phyloP scores from a whole-genome alignment of 2,888 invertebrate genomes.

The Dendrolimus houi region DNA sequence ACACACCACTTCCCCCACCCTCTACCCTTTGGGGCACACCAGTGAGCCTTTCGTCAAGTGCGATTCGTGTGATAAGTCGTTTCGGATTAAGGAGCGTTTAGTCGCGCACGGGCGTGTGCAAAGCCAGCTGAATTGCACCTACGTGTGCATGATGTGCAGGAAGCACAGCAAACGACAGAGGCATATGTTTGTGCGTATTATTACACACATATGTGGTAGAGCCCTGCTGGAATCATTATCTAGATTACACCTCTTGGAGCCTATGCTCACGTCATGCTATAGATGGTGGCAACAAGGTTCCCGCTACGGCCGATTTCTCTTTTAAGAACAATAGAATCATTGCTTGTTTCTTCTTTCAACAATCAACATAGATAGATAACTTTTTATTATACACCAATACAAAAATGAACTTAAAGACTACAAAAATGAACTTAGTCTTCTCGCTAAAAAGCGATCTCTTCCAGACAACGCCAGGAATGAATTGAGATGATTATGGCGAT shows the following conservation, averaged over 20 bases:
- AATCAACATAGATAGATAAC: no score
- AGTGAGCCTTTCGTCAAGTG: slow-evolving; percentile 64
- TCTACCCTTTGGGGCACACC: slow-evolving; percentile 39
- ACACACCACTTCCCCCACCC: no score
- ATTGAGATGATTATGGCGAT: no score
- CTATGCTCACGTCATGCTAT: background rate
- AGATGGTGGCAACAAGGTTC: no score
- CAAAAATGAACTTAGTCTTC: no score
- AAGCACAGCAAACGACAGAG: slow-evolving; percentile 59
- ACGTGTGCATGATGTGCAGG: slow-evolving; percentile 48
- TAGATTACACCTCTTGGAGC: background rate
- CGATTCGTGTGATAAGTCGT: slow-evolving; percentile 51
- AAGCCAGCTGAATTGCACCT: slow-evolving; percentile 33
- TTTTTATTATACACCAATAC: no score
- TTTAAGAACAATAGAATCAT: background rate
- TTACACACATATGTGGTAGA: background rate
- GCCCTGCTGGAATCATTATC: no score
- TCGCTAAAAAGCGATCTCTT: no score
- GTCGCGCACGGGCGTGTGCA: slow-evolving; percentile 56
- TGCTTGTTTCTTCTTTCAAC: no score
- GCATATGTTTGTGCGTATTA: slow-evolving; percentile 60
- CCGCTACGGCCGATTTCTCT: no score
- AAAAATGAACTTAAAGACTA: no score
- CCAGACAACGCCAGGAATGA: no score
- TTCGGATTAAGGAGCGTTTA: slow-evolving; percentile 54